phyloP scores from a whole-genome alignment of 2,797 vertebrate species.

The Erethizon dorsatum region DNA sequence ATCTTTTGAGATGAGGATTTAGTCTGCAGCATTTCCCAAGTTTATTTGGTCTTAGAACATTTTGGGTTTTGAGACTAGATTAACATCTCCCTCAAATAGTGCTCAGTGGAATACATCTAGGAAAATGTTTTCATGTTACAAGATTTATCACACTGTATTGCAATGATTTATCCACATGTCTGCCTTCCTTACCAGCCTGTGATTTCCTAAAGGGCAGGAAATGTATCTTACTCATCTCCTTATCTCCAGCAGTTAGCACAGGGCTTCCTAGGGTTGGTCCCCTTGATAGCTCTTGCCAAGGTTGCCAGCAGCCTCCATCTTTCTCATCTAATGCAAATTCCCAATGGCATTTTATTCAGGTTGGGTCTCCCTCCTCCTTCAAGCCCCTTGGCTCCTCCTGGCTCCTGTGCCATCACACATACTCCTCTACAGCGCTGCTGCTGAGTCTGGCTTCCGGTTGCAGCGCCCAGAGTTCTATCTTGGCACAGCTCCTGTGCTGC shows the following conservation, averaged over 20 bases:
- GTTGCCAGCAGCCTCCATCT: not conserved
- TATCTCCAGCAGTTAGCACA: slow-evolving; percentile 14
- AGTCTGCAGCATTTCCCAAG: not conserved
- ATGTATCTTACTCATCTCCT: slow-evolving; percentile 69
- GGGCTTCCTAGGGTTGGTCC: not conserved
- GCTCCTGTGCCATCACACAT: not conserved
- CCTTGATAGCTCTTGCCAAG: not conserved
- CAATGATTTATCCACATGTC: slow-evolving; percentile 70
- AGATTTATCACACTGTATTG: slow-evolving; percentile 71
- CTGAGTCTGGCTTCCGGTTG: not conserved
- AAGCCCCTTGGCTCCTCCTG: not conserved
- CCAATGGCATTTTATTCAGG: not conserved
- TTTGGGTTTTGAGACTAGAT: slow-evolving; percentile 36
- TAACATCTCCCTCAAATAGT: slow-evolving; percentile 68
- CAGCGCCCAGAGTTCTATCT: not conserved
- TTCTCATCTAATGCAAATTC: slow-evolving; percentile 8
- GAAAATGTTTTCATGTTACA: slow-evolving; percentile 69
- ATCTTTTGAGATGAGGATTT: not conserved
- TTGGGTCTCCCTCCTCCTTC: not conserved
- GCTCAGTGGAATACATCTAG: slow-evolving; percentile 56
- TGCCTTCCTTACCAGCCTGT: slow-evolving; percentile 58
- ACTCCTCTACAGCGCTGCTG: not conserved
- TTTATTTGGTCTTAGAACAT: slow-evolving; percentile 52
- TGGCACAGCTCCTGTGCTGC: not conserved
- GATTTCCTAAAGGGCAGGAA: slow-evolving; percentile 75